Conservation (phyloP, 2,113 vertebrate genomes). For the Xiphorhynchus elegans region DNA sequence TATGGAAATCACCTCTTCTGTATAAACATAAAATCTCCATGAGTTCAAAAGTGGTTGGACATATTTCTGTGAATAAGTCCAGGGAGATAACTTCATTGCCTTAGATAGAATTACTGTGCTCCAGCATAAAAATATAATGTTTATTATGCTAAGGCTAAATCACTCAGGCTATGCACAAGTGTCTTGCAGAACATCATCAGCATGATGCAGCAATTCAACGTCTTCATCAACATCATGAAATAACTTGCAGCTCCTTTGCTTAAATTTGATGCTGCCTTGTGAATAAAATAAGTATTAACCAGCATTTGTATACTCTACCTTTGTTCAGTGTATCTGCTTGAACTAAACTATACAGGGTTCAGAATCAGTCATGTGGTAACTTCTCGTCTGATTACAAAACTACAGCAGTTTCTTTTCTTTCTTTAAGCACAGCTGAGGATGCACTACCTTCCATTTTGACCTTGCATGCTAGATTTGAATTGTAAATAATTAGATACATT, state of each 20-base stretch:
- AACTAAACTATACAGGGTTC: background rate
- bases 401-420: background rate
- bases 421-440: background rate
- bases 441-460: background rate
- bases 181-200: background rate
- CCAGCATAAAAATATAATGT: background rate
- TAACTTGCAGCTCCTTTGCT: background rate
- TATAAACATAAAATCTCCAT: background rate
- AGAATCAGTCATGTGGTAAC: background rate
- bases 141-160: background rate
- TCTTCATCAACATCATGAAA: background rate
- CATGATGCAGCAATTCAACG: background rate
- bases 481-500: background rate
- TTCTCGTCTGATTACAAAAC: background rate
- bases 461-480: background rate
- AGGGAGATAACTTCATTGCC: background rate
- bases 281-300: background rate
- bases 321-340: background rate
- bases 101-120: background rate
- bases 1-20: background rate
- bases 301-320: background rate
- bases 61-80: background rate
- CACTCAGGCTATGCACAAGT: background rate
- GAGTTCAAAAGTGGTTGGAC: background rate
- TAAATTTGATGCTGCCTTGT: background rate